Conservation (phyloP, 23 tunicate genomes). For the Botrylloides violaceus region DNA sequence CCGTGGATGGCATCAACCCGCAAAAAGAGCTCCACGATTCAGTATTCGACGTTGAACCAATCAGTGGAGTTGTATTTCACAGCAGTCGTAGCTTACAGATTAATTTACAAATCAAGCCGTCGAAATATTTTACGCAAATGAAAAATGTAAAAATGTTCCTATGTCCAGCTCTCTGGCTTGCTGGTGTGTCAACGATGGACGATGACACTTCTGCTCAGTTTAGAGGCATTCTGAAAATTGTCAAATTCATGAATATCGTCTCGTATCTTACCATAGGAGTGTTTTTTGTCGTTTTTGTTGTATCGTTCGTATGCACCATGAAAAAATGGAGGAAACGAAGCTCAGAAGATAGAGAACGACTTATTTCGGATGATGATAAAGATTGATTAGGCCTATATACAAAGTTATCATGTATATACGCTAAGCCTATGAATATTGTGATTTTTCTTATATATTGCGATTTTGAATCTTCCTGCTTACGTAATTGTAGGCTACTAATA, state of each 20-base stretch:
- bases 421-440: too few species aligned
- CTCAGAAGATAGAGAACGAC: neutral
- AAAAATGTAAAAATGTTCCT: neutral
- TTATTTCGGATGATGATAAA: neutral
- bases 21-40: conserved; percentile 52
- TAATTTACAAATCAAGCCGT: conserved; percentile 6
- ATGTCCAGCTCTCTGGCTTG: conserved; percentile 14
- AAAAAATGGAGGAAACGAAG: neutral
- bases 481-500: too few species aligned
- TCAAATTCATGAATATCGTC: conserved; percentile 1
- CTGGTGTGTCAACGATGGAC: conserved; percentile 15
- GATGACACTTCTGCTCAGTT: conserved; percentile 8
- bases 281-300: neutral
- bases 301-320: neutral
- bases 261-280: neutral
- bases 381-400: neutral
- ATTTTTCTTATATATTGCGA: too few species aligned
- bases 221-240: neutral
- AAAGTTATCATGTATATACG: too few species aligned
- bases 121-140: conserved; percentile 20
- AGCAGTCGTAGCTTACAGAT: conserved; percentile 14
- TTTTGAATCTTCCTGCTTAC: too few species aligned
- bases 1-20: conserved; percentile 51
- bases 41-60: conserved; percentile 64
- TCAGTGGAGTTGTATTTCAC: conserved; percentile 22